Evolutionary conservation across 2,113 vertebrate genomes (phyloP), one percentile per base, ranked within the genome.

Genomic region (Nymphicus hollandicus): DNA sequence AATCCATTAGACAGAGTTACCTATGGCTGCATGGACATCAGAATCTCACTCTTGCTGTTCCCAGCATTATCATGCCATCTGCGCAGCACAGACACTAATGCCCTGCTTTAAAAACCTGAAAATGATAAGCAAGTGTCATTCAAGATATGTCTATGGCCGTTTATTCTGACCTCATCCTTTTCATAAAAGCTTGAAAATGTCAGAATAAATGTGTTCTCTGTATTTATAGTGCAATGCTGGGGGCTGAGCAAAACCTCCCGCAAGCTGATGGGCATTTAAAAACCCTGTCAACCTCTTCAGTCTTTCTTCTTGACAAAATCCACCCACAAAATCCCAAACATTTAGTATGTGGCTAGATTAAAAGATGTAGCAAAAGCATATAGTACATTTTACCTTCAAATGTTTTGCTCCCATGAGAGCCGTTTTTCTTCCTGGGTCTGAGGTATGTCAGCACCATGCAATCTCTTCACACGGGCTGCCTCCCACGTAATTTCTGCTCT

Each of bases 331-430:
- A 60, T 66, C 46, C 68, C 50, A 83, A 28, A 74, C 20, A 78
- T 69, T 64, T 50, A 43, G 3, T 33, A 10, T 23, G 19, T 19
- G 39, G n/a, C 23, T 91, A 68, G 50, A 56, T 70, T 73, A 81
- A 80, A 93, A 70, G 50, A 73, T 14, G 6, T 29, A 80, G 46
- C 39, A 50, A 72, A 86, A 58, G 47, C 19, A 65, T 37, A 27
- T 4, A 33, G 43, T 28, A 43, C 37, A 25, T 28, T 80, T 56
- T 23, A 85, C 33, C 19, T 85, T 50, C 28, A 17, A 37, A 66
- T 10, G 11, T 47, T 89, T 53, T 80, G 37, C 16, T 77, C 24
- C 39, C 1, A 1, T 1, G 13, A 0, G 0, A 95, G 16, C 12
- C 28, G 60, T 53, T 55, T 53, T 72, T 50, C 52, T 39, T 63